A percentile compares a stretch with the other conserved stretches of the same genome.
phyloP scores from a whole-genome alignment of 2,113 vertebrate species.

The Ameiurus melas region DNA sequence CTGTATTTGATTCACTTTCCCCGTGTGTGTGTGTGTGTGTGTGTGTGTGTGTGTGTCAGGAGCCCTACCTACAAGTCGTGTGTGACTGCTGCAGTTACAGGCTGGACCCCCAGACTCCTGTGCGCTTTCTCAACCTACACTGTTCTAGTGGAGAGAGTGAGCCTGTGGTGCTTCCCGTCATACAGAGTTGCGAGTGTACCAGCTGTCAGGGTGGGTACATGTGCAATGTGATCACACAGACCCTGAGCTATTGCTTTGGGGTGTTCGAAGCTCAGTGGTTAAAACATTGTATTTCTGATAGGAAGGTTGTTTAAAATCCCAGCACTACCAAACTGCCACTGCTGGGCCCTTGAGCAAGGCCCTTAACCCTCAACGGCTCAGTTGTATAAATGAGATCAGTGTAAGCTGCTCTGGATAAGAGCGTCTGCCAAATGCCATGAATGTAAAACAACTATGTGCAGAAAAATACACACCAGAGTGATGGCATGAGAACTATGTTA shows the following conservation, averaged over 20 bases:
- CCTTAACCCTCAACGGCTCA: too few species aligned
- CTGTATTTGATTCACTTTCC: slow-evolving; percentile 6
- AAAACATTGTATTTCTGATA: too few species aligned
- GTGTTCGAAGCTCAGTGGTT: too few species aligned
- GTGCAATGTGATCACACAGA: neutral
- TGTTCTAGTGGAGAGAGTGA: slow-evolving; percentile 74
- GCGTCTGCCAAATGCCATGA: too few species aligned
- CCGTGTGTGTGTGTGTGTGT: neutral
- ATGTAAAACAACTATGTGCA: neutral
- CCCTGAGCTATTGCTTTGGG: neutral
- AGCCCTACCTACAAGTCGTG: slow-evolving; percentile 82
- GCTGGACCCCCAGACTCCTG: slow-evolving; percentile 78
- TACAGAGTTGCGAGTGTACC: slow-evolving; percentile 86
- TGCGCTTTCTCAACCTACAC: slow-evolving; percentile 78
- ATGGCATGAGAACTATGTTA: neutral
- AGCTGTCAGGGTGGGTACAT: slow-evolving; percentile 80
- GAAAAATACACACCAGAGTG: neutral
- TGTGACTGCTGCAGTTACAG: slow-evolving; percentile 89
- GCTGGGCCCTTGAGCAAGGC: too few species aligned
- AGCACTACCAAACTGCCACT: too few species aligned
- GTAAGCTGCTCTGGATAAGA: too few species aligned
- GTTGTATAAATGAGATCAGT: too few species aligned
- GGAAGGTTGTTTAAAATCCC: too few species aligned
- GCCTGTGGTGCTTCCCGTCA: slow-evolving; percentile 81
- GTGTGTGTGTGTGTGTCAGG: slow-evolving; percentile 63